Evolutionary conservation across 2,113 vertebrate genomes (phyloP).

Genomic region (Corythaixoides concolor): DNA sequence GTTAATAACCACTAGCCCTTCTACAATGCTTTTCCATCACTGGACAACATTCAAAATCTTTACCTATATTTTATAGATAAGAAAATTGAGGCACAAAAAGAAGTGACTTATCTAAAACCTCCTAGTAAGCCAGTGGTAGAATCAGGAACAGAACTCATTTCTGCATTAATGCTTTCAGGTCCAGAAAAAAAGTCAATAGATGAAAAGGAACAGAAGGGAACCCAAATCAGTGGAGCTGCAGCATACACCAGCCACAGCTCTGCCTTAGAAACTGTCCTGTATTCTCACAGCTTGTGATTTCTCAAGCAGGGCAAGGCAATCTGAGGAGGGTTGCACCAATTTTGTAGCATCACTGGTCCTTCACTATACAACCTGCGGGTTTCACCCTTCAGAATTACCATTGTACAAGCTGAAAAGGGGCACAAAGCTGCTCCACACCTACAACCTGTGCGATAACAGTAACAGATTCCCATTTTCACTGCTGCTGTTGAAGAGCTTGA

Average conservation of each 20-base stretch:
- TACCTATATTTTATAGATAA: not conserved
- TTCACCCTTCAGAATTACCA: not conserved
- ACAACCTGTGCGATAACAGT: not conserved
- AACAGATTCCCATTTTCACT: not conserved
- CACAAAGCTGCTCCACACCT: not conserved
- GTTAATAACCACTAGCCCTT: not conserved
- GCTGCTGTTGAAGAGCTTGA: not conserved
- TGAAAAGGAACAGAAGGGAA: not conserved
- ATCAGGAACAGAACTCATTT: not conserved
- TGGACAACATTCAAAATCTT: not conserved
- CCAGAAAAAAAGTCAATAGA: not conserved
- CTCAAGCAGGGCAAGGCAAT: not conserved
- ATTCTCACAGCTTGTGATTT: not conserved
- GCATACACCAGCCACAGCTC: not conserved
- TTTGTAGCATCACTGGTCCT: not conserved
- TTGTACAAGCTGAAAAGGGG: not conserved
- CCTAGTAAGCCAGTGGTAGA: not conserved
- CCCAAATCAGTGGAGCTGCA: not conserved
- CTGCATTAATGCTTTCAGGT: not conserved
- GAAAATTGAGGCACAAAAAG: not conserved
- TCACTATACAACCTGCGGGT: not conserved
- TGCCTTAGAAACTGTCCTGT: not conserved
- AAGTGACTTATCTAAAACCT: not conserved
- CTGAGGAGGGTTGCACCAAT: not conserved
- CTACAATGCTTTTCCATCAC: not conserved